Base-by-base conservation (phyloP, 1,140 invertebrate genomes). In the Charaxes varanes region DNA sequence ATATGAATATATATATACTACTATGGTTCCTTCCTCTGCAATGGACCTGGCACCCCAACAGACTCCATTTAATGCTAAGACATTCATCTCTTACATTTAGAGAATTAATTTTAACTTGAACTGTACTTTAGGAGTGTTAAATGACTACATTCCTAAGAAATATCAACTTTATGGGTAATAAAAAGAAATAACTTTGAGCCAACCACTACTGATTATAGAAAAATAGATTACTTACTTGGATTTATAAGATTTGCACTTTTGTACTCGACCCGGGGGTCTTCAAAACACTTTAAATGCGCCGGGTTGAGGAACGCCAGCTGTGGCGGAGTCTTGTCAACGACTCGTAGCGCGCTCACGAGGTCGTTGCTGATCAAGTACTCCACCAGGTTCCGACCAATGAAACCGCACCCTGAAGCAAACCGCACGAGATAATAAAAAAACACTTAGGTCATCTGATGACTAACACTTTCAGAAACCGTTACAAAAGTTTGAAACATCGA, bases 291-390 rank as follows among this genome's bases (percentile, higher is more conserved):
- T 31, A 89, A 85, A 64, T 96, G 94, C 48, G 84, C 80, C 6
- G 86, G 73, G 71, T 94, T 96, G 3, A 97, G 78, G 91, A 94
- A 97, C 2, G 94, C 94, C 58, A 94, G 92, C 79, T 95, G 92
- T 1, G 95, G 95, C 14, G 94, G 94, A 8, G 95, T 94, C 86
- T 97, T 97, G 84, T 97, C 95, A 42, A 94, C 92, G 30, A 96
- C 89, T 61, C 93, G 88, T 21, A 97, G 74, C 71, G 87, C 86
- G 47, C 90, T 90, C 19, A 90, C 90, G 53, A 95, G 78, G 57
- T 94, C 87, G 84, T 95, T 93, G 31, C 86, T 86, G 52, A 96
- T 82, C 56, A 97, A 86, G 82, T 93, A 93, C 41, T 91, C 88
- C 33, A 95, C 90, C 46, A 97, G 86, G 85, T 97, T 93, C 59